Percentiles rank a stretch among this genome's conserved stretches.
Evolutionary conservation across 1,140 invertebrate genomes (phyloP).

Genomic region (Bombus consobrinus): DNA sequence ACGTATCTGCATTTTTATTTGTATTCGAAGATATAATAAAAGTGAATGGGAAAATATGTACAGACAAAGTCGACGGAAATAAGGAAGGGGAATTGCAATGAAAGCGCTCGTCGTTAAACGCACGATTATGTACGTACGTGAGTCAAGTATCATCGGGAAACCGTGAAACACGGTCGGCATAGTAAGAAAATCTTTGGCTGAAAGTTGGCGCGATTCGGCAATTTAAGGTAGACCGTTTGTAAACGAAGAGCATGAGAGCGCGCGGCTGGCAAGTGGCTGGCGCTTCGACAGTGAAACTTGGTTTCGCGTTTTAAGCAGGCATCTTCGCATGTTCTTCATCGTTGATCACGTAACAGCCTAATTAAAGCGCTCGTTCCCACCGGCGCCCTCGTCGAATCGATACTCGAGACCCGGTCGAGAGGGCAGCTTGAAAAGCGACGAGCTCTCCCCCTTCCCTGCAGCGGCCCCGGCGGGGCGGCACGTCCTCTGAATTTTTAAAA

Average conservation of each 20-base stretch:
- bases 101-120: background rate
- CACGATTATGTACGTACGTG: background rate
- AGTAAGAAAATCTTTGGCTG: background rate
- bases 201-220: background rate
- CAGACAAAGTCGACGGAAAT: fast-evolving
- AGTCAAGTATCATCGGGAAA: background rate
- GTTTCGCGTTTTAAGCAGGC: conserved; percentile 6
- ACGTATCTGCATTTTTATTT: too few species aligned
- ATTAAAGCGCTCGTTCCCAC: conserved; percentile 28
- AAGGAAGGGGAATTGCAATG: background rate
- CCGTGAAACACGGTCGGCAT: background rate
- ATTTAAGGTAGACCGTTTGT: background rate
- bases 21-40: too few species aligned
- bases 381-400: conserved; percentile 24
- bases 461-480: background rate
- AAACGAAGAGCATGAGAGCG: background rate
- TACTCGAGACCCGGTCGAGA: conserved; percentile 16
- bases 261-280: conserved; percentile 1
- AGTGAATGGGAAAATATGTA: too few species aligned
- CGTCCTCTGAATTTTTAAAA: conserved; percentile 50
- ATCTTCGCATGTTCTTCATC: conserved; percentile 31
- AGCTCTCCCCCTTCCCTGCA: background rate
- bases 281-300: background rate
- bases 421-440: conserved; percentile 22
- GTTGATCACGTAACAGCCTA: conserved; percentile 46